Percentiles rank a stretch among this genome's conserved stretches.
Conservation (phyloP, 2,113 vertebrate genomes). For the Megaceryle torquata region DNA sequence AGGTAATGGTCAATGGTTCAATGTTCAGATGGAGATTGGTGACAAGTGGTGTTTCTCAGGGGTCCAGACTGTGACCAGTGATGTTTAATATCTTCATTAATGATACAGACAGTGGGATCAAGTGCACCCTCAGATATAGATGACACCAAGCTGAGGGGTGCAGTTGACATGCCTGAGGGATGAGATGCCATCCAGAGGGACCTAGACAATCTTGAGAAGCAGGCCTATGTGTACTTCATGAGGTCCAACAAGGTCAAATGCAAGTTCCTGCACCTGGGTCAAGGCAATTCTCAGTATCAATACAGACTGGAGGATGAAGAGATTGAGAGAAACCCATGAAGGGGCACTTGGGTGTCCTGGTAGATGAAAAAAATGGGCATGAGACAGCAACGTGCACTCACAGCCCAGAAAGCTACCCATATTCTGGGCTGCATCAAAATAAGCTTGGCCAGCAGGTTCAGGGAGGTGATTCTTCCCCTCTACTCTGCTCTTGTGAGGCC, state of each 20-base stretch:
- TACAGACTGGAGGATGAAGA: background rate
- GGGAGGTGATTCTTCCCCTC: background rate
- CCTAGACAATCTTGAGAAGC: background rate
- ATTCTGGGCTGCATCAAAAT: background rate
- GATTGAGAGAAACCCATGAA: background rate
- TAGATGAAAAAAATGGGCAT: background rate
- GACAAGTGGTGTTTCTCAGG: background rate
- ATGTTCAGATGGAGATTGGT: background rate
- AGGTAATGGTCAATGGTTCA: background rate
- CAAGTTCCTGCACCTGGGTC: background rate
- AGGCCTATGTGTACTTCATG: background rate
- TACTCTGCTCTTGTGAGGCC: background rate
- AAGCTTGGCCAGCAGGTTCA: background rate
- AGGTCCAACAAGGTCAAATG: background rate
- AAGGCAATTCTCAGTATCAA: rapidly evolving
- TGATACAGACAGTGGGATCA: background rate
- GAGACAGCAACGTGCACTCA: background rate
- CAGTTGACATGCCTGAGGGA: background rate
- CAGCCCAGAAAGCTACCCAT: background rate
- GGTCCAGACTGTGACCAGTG: background rate
- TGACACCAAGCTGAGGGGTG: background rate
- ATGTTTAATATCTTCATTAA: background rate
- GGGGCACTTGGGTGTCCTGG: background rate
- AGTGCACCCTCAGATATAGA: background rate
- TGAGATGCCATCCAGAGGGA: background rate